These are phyloP conservation scores for Cremastinae sp. DNA, from an alignment of 2,888 invertebrate species.

Conservation along the genomic window DNA sequence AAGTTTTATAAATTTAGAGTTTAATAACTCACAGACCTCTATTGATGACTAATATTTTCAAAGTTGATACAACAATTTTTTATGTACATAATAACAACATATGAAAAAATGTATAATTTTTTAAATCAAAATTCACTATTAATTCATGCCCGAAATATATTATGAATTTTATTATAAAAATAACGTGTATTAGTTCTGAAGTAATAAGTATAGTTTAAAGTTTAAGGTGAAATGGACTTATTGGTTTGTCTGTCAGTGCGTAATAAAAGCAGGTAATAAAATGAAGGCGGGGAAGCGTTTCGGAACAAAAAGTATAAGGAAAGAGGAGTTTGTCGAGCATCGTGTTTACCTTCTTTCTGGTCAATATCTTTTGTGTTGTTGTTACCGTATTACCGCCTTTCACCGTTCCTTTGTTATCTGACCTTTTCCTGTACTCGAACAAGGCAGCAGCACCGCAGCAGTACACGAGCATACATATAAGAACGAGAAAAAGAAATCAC, in stretches of 20 bases:
- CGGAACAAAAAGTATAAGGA: slow-evolving; percentile 19
- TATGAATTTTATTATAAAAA: too few relatives aligned
- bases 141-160: too few relatives aligned
- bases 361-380: slow-evolving; percentile 36
- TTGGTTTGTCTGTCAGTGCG: too few relatives aligned
- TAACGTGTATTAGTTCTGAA: too few relatives aligned
- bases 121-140: too few relatives aligned
- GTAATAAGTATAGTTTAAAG: too few relatives aligned
- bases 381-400: slow-evolving; percentile 53
- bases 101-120: too few relatives aligned
- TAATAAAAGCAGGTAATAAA: not conserved
- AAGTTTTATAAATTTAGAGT: not conserved
- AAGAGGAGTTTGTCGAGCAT: slow-evolving; percentile 50
- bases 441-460: too few relatives aligned
- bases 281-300: not conserved
- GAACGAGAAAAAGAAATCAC: slow-evolving; percentile 19
- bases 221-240: too few relatives aligned
- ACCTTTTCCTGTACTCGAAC: slow-evolving; percentile 57
- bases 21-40: not conserved
- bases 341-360: slow-evolving; percentile 36
- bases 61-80: too few relatives aligned
- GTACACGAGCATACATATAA: slow-evolving; percentile 34
- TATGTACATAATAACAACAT: too few relatives aligned
- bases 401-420: slow-evolving; percentile 63
- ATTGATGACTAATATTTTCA: slow-evolving; percentile 6